These are phyloP conservation scores for Empidonax traillii DNA, from an alignment of 2,113 vertebrate genomes.

Conservation along the genomic window DNA sequence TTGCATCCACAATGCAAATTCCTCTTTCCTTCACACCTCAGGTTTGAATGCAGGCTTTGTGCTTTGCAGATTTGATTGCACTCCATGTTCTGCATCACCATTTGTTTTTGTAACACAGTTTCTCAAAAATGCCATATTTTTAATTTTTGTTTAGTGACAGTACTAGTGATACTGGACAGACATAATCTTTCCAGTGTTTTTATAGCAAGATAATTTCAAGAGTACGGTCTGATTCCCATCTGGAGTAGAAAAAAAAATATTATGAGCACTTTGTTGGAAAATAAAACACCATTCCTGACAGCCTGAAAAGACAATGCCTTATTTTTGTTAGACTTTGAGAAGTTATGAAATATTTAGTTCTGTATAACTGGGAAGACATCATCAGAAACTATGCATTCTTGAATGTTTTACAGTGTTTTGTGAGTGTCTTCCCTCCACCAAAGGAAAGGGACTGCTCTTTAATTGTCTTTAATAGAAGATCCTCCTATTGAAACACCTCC, in stretches of 20 bases:
- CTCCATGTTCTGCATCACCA: background rate
- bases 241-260: conserved; percentile 19
- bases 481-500: conserved; percentile 11
- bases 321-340: background rate
- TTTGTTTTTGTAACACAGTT: background rate
- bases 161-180: conserved; percentile 4
- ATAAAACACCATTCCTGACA: background rate
- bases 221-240: background rate
- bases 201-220: background rate
- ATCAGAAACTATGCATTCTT: background rate
- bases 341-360: conserved; percentile 36
- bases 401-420: conserved; percentile 1
- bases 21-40: conserved; percentile 13
- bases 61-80: conserved; percentile 30
- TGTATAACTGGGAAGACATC: background rate
- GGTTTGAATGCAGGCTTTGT: conserved; percentile 20
- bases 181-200: background rate
- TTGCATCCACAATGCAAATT: conserved; percentile 40
- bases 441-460: conserved; percentile 3
- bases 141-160: background rate
- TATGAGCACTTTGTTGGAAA: background rate
- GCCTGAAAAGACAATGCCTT: background rate
- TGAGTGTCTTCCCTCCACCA: background rate
- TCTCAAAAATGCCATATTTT: conserved; percentile 14
- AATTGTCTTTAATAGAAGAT: conserved; percentile 37